Base-by-base conservation (phyloP, 2,888 invertebrate species). In the Folsomia candida region DNA sequence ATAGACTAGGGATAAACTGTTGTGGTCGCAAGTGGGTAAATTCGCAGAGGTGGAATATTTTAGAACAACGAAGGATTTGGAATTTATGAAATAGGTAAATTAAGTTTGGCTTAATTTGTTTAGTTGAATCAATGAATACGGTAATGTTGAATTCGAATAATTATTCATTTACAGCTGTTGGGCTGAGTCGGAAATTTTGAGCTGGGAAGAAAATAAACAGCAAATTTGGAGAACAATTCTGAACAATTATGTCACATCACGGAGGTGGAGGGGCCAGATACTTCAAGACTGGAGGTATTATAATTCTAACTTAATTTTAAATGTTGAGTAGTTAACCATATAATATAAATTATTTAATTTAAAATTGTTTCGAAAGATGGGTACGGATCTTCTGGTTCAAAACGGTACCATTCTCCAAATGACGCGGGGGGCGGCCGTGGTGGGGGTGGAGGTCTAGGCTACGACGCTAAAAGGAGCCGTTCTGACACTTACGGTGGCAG, bases 321-420 rank as follows among this genome's bases (percentile, higher is more conserved):
- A n/a, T 54, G 6, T 18, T 47, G 18, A 47, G 18, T 47, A 18
- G 47, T 18, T 47, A 47, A 47, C 18, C 47, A 47, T 47, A 11
- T 47, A 47, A 47, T 9, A 11, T 11, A 18, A 47, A 18, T 9
- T 11, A 47, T 9, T 47, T 47, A 9, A 47, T 47, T 47, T 47
- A 11, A 47, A 47, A 47, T 47, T 9, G 9, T 47, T 11, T 47
- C 18, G 18, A 11, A 18, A 18, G 47, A 75, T 71, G 69, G 73
- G 4, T 72, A 71, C 29, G 73, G 71, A 60, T 51, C 62, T 1
- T 67, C 67, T 20, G 70, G 70, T 0, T 72, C 75, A 14, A 75
- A 75, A 28, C 61, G 75, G 28, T 75, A 75, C 24, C 75, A 75
- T 57, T 75, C 75, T n/a, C 75, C 75, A 2, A 14, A 67, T 1